phyloP scores from a whole-genome alignment of 2,888 invertebrate genomes.

The Drosophila mimetica region DNA sequence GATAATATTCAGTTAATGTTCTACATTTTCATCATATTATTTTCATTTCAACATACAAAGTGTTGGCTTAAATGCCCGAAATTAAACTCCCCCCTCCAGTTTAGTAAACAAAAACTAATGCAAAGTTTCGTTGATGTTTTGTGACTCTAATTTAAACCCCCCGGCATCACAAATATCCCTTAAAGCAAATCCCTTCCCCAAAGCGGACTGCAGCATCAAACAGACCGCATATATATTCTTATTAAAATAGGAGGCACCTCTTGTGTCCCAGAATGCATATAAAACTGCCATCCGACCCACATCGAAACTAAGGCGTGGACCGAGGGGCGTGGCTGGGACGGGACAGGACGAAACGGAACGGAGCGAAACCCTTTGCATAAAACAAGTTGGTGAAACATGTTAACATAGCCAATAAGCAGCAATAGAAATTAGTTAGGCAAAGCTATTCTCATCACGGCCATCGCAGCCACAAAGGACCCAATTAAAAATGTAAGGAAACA shows the following conservation, averaged over 20 bases:
- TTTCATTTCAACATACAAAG: too few species aligned
- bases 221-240: slow-evolving; percentile 78
- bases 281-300: slow-evolving; percentile 38
- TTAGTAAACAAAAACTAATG: slow-evolving; percentile 6
- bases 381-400: slow-evolving; percentile 81
- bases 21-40: too few species aligned
- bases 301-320: slow-evolving; percentile 1
- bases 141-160: slow-evolving; percentile 24
- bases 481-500: slow-evolving; percentile 82
- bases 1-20: too few species aligned
- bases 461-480: slow-evolving; percentile 80
- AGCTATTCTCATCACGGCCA: slow-evolving; percentile 68
- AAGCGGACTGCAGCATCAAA: slow-evolving; percentile 60
- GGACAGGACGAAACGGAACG: neutral
- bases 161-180: slow-evolving; percentile 5
- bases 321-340: slow-evolving; percentile 26
- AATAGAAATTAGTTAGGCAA: slow-evolving; percentile 77
- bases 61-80: neutral
- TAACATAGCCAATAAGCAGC: slow-evolving; percentile 81
- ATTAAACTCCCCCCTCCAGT: neutral
- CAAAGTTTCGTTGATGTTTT: slow-evolving; percentile 3
- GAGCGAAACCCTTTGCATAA: slow-evolving; percentile 63
- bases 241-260: slow-evolving; percentile 69
- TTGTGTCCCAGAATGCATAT: slow-evolving; percentile 74
- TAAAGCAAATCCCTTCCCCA: slow-evolving; percentile 24